Conservation (phyloP, 1,140 invertebrate species). For the Hormaphis cornu region DNA sequence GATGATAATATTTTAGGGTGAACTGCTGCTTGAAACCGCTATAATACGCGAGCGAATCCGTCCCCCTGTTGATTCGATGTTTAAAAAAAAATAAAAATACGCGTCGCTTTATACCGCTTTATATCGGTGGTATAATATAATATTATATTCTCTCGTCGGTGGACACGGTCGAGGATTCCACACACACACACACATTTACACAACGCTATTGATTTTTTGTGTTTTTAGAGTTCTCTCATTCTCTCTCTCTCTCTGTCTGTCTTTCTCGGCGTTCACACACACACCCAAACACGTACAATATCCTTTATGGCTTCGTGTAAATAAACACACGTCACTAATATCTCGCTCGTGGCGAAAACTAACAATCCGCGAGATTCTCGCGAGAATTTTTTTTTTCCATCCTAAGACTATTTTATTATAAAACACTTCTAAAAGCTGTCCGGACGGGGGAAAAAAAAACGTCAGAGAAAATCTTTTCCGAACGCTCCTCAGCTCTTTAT, state of each 20-base stretch:
- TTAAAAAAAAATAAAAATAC: neutral
- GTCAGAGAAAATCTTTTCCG: no score
- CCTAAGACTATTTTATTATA: no score
- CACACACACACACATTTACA: neutral
- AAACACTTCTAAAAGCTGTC: no score
- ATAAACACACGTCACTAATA: no score
- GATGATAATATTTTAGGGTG: neutral
- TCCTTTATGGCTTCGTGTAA: slow-evolving; percentile 11
- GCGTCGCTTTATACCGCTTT: neutral
- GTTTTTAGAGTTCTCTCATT: neutral
- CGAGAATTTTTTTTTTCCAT: no score
- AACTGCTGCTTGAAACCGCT: neutral
- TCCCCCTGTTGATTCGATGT: neutral
- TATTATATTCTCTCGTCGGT: no score
- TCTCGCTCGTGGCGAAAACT: no score
- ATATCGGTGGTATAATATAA: neutral
- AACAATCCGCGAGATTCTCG: no score
- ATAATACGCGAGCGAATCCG: neutral
- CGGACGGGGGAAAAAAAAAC: no score
- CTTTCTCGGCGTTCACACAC: neutral
- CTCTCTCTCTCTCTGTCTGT: neutral
- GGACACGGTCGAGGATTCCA: neutral
- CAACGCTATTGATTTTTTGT: slow-evolving; percentile 17
- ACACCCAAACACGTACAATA: neutral
- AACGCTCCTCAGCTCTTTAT: no score